Evolutionary conservation across 2,888 invertebrate genomes (phyloP), one percentile per base, ranked within the genome.

Genomic region (Fissipunctia ypsillon): DNA sequence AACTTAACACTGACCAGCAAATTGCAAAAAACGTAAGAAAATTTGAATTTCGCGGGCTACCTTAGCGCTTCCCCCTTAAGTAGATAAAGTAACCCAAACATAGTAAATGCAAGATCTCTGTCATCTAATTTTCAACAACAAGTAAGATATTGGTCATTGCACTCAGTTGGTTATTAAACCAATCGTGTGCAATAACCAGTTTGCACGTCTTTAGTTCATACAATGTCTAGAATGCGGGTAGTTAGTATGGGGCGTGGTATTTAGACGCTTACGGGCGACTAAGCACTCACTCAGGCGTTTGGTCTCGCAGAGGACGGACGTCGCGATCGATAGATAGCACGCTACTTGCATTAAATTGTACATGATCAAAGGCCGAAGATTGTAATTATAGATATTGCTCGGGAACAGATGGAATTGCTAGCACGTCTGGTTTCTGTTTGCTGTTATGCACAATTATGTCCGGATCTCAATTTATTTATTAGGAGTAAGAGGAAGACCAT

Each of bases 241-340:
- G 90, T 88, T 80, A 61, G 76, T 78, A 88, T 91, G 91, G 89
- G 90, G 87, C 87, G 87, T 86, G 90, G 84, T 88, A 89, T 91
- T 90, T 87, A 90, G 87, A 88, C 80, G 85, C 88, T 78, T 73
- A 79, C 89, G 87, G 86, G 48, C 78, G 73, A 80, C 57, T 86
- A 85, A 80, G 87, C 80, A 87, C 87, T 90, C 89, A 92, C 78
- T 92, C 89, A 84, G 85, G 89, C 88, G 89, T 83, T 83, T 75
- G 80, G 72, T 77, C 79, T 85, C 79, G 83, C 64, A 69, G 80
- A 85, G 87, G 84, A 87, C 81, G 82, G 85, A 86, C 89, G 88
- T 84, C 60, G 59, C 67, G 75, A 85, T 89, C 87, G 85, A 89
- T 89, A 81, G 84, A 88, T 88, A 81, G 81, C 83, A 75, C 67